Conservation (phyloP, 2,113 vertebrate species). For the Hemichromis elongatus region DNA sequence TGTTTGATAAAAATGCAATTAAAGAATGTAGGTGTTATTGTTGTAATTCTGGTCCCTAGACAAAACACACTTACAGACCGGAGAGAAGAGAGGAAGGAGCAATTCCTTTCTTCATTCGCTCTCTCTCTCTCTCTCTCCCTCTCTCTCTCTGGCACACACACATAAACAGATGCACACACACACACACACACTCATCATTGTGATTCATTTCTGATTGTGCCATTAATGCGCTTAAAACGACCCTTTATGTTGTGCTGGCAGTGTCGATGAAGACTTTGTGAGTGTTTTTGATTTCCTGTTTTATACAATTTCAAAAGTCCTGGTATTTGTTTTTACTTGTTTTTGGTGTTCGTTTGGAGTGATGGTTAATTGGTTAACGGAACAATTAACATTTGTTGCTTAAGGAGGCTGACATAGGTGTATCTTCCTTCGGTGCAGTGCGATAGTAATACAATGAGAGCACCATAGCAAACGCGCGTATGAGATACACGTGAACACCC, state of each 20-base stretch:
- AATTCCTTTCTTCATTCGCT: neutral
- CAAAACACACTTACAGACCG: conserved; percentile 53
- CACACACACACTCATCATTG: conserved; percentile 42
- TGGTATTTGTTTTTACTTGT: conserved; percentile 61
- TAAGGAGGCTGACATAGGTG: conserved; percentile 51
- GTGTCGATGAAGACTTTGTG: conserved; percentile 70
- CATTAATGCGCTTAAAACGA: conserved; percentile 75
- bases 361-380: conserved; percentile 42
- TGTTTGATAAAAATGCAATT: conserved; percentile 76
- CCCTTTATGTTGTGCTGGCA: conserved; percentile 66
- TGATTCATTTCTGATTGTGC: conserved; percentile 81
- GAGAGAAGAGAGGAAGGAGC: conserved; percentile 24
- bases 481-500: conserved; percentile 3
- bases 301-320: conserved; percentile 59
- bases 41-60: conserved; percentile 70
- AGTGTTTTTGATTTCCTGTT: conserved; percentile 58
- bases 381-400: conserved; percentile 52
- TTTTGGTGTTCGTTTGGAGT: conserved; percentile 55
- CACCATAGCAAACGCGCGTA: conserved; percentile 29
- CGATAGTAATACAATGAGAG: conserved; percentile 48
- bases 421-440: conserved; percentile 50
- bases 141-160: neutral
- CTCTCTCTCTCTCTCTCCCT: neutral
- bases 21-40: conserved; percentile 78
- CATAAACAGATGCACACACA: neutral